A percentile compares a stretch with the other conserved stretches of the same genome.
phyloP scores from a whole-genome alignment of 2,888 invertebrate genomes.

The Tanypteryx hageni region DNA sequence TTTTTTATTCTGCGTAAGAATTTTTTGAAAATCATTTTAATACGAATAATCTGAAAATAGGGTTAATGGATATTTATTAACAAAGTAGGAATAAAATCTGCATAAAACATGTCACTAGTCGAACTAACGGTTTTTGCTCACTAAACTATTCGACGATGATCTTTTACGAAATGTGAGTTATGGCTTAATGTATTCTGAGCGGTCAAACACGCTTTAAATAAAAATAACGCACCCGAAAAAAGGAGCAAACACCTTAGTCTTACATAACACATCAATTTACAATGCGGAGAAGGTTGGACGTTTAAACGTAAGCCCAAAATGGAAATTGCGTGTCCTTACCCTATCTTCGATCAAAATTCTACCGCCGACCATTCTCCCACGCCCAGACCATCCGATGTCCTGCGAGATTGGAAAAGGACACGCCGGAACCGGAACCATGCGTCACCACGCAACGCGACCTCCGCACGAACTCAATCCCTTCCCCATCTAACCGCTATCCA shows the following conservation, averaged over 20 bases:
- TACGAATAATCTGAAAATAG: no score
- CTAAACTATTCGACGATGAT: no score
- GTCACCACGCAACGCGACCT: constrained; percentile 35
- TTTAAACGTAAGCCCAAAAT: background rate
- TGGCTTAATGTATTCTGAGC: no score
- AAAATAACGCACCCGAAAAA: no score
- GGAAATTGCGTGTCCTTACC: constrained; percentile 53
- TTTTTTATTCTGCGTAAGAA: no score
- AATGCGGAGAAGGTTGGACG: constrained; percentile 41
- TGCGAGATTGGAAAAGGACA: constrained; percentile 46
- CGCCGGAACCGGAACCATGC: constrained; percentile 9
- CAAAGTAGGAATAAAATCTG: no score
- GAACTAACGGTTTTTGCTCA: no score
- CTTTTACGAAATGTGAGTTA: no score
- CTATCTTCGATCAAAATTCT: constrained; percentile 56
- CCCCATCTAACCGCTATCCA: background rate
- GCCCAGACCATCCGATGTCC: constrained; percentile 42
- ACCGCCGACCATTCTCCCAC: background rate
- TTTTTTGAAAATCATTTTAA: no score
- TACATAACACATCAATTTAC: constrained; percentile 25
- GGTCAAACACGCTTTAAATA: no score
- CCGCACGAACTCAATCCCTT: constrained; percentile 23
- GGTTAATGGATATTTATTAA: no score
- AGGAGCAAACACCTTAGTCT: background rate
- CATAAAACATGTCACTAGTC: no score